A percentile compares a stretch with the other conserved stretches of the same genome.
These are phyloP conservation scores for Connochaetes taurinus DNA, from an alignment of 2,113 vertebrate genomes.

Conservation along the genomic window DNA sequence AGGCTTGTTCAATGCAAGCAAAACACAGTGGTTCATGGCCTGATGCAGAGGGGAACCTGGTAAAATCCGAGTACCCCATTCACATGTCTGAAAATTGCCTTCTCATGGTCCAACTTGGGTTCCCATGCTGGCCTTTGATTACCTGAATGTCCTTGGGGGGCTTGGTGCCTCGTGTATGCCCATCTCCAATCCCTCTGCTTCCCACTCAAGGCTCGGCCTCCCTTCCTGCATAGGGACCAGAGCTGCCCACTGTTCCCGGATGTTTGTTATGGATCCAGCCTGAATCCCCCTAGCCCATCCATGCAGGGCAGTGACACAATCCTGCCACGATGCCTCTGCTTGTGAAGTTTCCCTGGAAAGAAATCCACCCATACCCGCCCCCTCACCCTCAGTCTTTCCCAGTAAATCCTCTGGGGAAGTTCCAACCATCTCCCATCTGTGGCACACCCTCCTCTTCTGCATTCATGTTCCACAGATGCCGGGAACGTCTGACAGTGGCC, in stretches of 20 bases:
- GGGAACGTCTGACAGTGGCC: not conserved
- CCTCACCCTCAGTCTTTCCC: not conserved
- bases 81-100: not conserved
- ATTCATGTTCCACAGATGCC: not conserved
- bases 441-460: not conserved
- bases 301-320: not conserved
- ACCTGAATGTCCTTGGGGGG: not conserved
- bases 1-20: not conserved
- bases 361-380: not conserved
- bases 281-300: not conserved
- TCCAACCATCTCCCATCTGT: not conserved
- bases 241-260: not conserved
- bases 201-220: not conserved
- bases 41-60: not conserved
- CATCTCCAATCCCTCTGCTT: not conserved
- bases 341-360: not conserved
- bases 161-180: rapidly evolving
- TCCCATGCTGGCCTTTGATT: not conserved
- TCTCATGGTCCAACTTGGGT: not conserved
- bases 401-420: not conserved
- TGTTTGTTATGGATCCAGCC: not conserved
- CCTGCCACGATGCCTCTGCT: not conserved
- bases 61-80: not conserved
- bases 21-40: rapidly evolving
- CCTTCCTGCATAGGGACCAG: not conserved